Percentiles rank a stretch among this genome's conserved stretches.
Evolutionary conservation across 2,113 vertebrate species (phyloP).

Genomic region (Argyrosomus japonicus): DNA sequence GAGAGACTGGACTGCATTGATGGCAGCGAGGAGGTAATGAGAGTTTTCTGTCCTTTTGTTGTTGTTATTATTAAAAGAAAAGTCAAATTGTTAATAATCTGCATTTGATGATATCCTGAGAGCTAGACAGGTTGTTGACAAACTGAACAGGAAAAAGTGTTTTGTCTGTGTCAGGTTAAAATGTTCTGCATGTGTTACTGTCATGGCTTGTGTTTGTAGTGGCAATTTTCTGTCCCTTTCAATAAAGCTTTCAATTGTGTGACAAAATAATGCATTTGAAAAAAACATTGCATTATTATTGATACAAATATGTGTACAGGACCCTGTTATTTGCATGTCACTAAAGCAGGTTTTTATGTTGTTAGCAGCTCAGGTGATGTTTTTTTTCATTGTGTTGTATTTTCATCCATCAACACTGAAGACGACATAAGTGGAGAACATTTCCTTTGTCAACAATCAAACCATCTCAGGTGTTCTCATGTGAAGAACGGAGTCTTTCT

Average conservation of each 20-base stretch:
- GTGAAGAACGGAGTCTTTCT: not conserved
- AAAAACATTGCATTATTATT: not conserved
- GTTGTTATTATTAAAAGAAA: conserved; percentile 3
- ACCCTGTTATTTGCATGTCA: not conserved
- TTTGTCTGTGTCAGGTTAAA: conserved; percentile 4
- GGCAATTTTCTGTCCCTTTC: conserved; percentile 10
- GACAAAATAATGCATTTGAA: conserved; percentile 18
- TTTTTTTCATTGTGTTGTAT: not conserved
- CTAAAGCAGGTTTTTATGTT: not conserved
- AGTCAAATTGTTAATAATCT: not conserved
- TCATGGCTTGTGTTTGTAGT: conserved; percentile 17
- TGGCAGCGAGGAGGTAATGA: conserved; percentile 91
- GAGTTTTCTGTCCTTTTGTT: not conserved
- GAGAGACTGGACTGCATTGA: conserved; percentile 97
- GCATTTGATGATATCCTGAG: not conserved
- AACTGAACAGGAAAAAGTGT: not conserved
- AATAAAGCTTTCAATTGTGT: conserved; percentile 1
- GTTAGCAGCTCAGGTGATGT: not conserved
- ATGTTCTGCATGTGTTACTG: conserved; percentile 16
- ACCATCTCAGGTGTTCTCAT: not conserved
- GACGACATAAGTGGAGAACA: not conserved
- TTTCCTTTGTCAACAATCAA: not conserved
- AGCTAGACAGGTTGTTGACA: conserved; percentile 4
- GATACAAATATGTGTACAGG: not conserved
- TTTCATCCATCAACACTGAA: not conserved